These are phyloP conservation scores for Chamaetylas fuelleborni DNA, from an alignment of 2,113 vertebrate genomes.

Conservation along the genomic window DNA sequence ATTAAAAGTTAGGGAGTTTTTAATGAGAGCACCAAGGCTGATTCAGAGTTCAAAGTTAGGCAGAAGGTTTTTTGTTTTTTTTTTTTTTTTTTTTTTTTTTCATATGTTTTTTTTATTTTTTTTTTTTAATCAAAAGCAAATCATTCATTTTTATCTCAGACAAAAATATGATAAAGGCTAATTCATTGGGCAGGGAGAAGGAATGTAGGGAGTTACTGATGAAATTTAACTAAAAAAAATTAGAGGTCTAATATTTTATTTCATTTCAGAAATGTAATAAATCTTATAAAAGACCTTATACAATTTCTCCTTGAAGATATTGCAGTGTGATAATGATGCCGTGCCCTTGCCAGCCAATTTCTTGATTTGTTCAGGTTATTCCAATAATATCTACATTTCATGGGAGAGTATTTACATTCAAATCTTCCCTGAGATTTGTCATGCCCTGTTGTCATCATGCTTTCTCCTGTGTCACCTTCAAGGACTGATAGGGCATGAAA, in stretches of 20 bases:
- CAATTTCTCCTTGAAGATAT: constrained; percentile 50
- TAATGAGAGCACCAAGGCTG: constrained; percentile 41
- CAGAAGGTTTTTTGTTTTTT: too few species aligned
- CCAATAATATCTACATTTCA: constrained; percentile 62
- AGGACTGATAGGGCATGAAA: constrained; percentile 33
- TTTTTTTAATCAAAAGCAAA: constrained; percentile 40
- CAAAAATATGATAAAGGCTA: constrained; percentile 26
- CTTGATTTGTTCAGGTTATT: constrained; percentile 63
- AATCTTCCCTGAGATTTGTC: constrained; percentile 56
- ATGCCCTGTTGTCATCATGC: constrained; percentile 48
- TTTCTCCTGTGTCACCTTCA: constrained; percentile 64
- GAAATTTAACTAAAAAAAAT: constrained; percentile 9
- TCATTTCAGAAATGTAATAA: constrained; percentile 45
- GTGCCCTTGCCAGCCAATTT: constrained; percentile 47
- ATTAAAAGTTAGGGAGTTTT: constrained; percentile 52
- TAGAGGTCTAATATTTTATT: constrained; percentile 34
- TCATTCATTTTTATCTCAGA: constrained; percentile 51
- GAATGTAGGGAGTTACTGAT: not conserved
- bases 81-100: not conserved
- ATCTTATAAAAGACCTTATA: constrained; percentile 8
- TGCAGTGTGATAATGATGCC: not conserved
- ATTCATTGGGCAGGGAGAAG: not conserved
- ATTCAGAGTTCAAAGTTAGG: constrained; percentile 56
- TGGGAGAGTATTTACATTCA: constrained; percentile 31
- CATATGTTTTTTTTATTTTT: not conserved